Base-by-base conservation (phyloP, 2,797 vertebrate species). In the Pangasius larnaudii region DNA sequence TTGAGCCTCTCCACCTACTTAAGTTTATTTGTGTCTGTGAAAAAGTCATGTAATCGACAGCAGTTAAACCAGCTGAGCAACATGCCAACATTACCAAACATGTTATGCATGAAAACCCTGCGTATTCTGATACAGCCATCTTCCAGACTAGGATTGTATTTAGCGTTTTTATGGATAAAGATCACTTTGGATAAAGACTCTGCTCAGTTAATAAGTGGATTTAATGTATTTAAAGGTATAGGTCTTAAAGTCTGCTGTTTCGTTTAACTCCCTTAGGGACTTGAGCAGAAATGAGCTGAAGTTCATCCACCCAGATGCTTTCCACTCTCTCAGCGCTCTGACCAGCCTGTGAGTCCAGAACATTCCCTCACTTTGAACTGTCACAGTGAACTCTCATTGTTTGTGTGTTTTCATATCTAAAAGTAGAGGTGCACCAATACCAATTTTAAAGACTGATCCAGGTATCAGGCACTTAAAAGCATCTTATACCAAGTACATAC, bases 221-320 rank as follows among this genome's bases (percentile, higher is more conserved):
- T 30, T 19, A n/a, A 63, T 63, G 36, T 63, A 46, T 61, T 42
- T 42, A 27, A 24, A 33, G 19, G 49, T 74, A 36, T 58, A 86
- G 16, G 39, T 58, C 33, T 22, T 39, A 56, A 86, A 13, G 24
- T 51, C 56, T 65, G 13, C 36, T 61, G 24, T 77, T 77, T 61
- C 2, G 72, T 90, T 91, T 85, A 56, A 90, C 88, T 86, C 77
- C 79, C 91, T 95, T 95, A 99, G 98, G 69, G 98, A 99, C 94
- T 96, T 99, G 92, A 99, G 98, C 89, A 97, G 97, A 93, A 99
- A 99, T 92, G 92, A 89, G 90, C 98, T 99, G 93, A 93, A 89
- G 90, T 94, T 95, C 75, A 97, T 99, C 94, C 96, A 99, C 92
- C 95, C 93, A 92, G 97, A 97, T 87, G 97, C 97, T 87, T 99